These are phyloP conservation scores for Eumaeus atala DNA, from an alignment of 1,140 invertebrate species.

Conservation along the genomic window DNA sequence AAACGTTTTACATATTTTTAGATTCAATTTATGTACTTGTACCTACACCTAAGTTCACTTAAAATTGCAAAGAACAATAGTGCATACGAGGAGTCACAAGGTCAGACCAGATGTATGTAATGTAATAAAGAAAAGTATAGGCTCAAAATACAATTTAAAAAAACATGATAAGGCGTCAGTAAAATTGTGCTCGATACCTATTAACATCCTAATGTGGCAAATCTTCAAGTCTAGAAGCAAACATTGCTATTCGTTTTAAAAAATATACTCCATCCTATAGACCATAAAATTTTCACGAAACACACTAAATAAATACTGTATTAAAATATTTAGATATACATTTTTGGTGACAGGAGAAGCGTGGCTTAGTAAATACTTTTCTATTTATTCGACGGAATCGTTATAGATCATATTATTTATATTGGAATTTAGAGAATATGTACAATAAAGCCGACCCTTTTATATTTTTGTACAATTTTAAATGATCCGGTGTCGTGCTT, in stretches of 20 bases:
- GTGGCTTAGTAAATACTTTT: constrained; percentile 29
- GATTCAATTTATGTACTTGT: no score
- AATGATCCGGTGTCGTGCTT: constrained; percentile 21
- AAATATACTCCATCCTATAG: constrained; percentile 54
- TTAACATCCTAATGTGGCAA: constrained; percentile 2
- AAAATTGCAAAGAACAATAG: no score
- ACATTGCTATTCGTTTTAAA: constrained; percentile 55
- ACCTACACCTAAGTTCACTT: no score
- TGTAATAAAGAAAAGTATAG: no score
- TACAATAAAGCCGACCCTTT: constrained; percentile 15
- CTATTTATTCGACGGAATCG: constrained; percentile 40
- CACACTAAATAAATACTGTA: constrained; percentile 39
- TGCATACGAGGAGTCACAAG: no score
- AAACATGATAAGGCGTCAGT: neutral
- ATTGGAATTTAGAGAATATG: constrained; percentile 17
- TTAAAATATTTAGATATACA: constrained; percentile 33
- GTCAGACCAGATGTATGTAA: no score
- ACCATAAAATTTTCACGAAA: constrained; percentile 43
- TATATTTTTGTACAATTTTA: constrained; percentile 22
- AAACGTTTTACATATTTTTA: no score
- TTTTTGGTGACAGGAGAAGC: constrained; percentile 35
- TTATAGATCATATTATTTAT: constrained; percentile 19
- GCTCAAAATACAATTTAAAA: no score
- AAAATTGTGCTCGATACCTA: constrained; percentile 1
- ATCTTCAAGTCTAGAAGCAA: constrained; percentile 18